Base-by-base conservation (phyloP, 2,888 invertebrate genomes). In the Octonoba sinensis region DNA sequence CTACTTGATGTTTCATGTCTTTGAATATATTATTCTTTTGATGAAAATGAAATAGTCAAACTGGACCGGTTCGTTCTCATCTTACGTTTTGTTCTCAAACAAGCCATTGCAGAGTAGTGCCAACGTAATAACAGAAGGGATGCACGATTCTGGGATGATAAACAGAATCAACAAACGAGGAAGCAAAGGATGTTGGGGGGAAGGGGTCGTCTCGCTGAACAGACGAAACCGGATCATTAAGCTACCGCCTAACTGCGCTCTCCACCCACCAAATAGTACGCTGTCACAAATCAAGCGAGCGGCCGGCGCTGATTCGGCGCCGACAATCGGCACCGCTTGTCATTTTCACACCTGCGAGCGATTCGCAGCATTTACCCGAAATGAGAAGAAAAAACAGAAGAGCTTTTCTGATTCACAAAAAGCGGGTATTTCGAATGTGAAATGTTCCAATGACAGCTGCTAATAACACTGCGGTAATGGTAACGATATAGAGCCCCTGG, bases 261-360 rank as follows among this genome's bases (percentile, higher is more conserved):
- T n/a, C 76, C 69, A 77, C 76, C 76, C 70, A 70, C 54, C 62
- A 77, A 77, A 77, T 77, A 62, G 66, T 60, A 62, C 18, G 56
- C 64, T 77, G 76, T 70, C 76, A 77, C 16, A n/a, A n/a, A 64
- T 18, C 27, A 27, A 22, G 57, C 49, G 18, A 6, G 59, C 18
- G 20, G 59, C 49, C 51, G 27, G 8, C 57, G 22, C 46, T 22
- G 46, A 59, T 46, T 59, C 20, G 16, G 51, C 13, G 44, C 69
- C 51, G 69, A 54, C 75, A 69, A 54, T 76, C 76, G 59, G 67
- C 60, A 54, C 22, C 44, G 54, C 18, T 49, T 69, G 64, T 54
- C 62, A 81, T 73, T 74, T 73, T 81, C 73, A 81, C 79, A 81
- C 79, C 67, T 81, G 69, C 36, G 36, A 36, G 36, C 36, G 1